A percentile compares a stretch with the other conserved stretches of the same genome.
Evolutionary conservation across 2,113 vertebrate species (phyloP).

Genomic region (Archocentrus centrarchus): DNA sequence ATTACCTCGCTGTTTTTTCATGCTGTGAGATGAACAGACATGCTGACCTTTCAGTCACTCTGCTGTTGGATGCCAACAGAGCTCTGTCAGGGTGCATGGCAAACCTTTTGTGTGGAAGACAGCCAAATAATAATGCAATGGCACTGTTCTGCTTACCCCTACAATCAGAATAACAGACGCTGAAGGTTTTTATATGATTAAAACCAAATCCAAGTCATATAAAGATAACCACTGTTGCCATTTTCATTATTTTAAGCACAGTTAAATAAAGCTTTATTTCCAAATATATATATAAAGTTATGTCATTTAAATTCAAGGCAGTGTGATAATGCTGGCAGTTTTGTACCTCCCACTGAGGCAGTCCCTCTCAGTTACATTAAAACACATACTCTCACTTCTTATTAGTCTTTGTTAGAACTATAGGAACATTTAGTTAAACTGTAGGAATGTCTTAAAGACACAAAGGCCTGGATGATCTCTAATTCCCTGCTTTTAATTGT

Average conservation of each 20-base stretch:
- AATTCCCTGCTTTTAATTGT: too few relatives aligned
- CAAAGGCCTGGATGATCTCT: too few relatives aligned
- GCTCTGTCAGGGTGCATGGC: constrained; percentile 47
- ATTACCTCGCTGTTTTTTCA: constrained; percentile 56
- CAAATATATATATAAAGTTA: constrained; percentile 18
- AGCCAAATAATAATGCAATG: constrained; percentile 46
- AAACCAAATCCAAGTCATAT: constrained; percentile 14
- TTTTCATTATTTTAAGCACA: constrained; percentile 37
- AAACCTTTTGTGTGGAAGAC: constrained; percentile 53
- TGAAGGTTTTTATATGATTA: constrained; percentile 9
- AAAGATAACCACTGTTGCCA: constrained; percentile 1
- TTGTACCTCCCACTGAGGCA: constrained; percentile 7
- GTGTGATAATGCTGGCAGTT: constrained; percentile 31
- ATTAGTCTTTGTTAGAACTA: background rate
- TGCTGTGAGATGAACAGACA: constrained; percentile 72
- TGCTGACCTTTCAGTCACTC: constrained; percentile 76
- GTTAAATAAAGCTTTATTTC: background rate
- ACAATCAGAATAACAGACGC: constrained; percentile 7
- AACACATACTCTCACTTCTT: constrained; percentile 18
- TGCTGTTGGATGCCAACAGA: constrained; percentile 61
- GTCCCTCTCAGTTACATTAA: constrained; percentile 29
- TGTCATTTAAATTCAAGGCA: constrained; percentile 43
- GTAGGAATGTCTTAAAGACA: too few relatives aligned
- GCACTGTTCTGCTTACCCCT: constrained; percentile 23
- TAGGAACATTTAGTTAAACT: background rate